These are phyloP conservation scores for Ceratina calcarata DNA, from an alignment of 1,140 invertebrate species.

Conservation along the genomic window DNA sequence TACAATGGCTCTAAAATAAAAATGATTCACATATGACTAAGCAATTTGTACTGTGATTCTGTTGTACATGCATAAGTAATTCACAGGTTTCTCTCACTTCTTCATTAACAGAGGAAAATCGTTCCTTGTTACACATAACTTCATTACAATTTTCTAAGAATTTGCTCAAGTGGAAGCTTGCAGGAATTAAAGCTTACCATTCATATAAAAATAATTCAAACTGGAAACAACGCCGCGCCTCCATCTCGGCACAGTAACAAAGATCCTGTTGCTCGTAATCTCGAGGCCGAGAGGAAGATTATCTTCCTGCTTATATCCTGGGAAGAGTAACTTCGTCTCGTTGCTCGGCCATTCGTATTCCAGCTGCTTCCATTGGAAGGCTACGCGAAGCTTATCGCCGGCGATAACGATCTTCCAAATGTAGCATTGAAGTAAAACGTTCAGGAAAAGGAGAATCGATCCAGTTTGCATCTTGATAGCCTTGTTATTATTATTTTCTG, in stretches of 20 bases:
- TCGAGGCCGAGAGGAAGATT: slow-evolving; percentile 87
- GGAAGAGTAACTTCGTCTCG: slow-evolving; percentile 72
- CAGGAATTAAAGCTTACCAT: slow-evolving; percentile 80
- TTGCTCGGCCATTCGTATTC: slow-evolving; percentile 84
- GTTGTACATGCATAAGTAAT: too few species aligned
- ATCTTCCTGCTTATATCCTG: slow-evolving; percentile 82
- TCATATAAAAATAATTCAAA: slow-evolving; percentile 86
- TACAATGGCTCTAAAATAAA: too few species aligned
- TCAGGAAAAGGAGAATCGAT: slow-evolving; percentile 10
- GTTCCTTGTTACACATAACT: too few species aligned
- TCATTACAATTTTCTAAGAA: too few species aligned
- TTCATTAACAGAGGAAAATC: too few species aligned
- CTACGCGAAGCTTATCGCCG: slow-evolving; percentile 85
- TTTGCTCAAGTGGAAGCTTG: too few species aligned
- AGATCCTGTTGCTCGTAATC: slow-evolving; percentile 83
- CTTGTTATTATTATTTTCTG: too few species aligned
- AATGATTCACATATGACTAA: too few species aligned
- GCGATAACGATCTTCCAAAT: slow-evolving; percentile 62
- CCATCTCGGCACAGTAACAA: slow-evolving; percentile 88
- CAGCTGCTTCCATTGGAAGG: slow-evolving; percentile 86
- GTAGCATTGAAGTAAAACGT: slow-evolving; percentile 20
- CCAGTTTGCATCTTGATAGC: slow-evolving; percentile 23
- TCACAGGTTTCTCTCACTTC: too few species aligned
- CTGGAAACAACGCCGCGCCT: slow-evolving; percentile 86
- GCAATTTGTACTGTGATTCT: too few species aligned